Evolutionary conservation across 2,888 invertebrate genomes (phyloP).

Genomic region (Lordiphosa andalusiaca): DNA sequence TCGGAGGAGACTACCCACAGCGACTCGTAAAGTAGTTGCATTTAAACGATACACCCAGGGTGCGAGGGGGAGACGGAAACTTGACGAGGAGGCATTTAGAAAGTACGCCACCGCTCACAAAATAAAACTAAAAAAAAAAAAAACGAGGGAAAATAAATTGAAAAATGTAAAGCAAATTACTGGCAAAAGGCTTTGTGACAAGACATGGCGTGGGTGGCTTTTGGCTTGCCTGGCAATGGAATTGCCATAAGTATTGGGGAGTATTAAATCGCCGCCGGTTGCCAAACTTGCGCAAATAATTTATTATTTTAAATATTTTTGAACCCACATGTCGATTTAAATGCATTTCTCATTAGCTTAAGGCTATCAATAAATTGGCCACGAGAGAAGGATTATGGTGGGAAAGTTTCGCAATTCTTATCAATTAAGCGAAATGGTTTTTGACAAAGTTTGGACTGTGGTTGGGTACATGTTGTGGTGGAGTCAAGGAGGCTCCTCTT

Average conservation of each 20-base stretch:
- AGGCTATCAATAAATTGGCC: slow-evolving; percentile 5
- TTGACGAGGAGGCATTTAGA: slow-evolving; percentile 60
- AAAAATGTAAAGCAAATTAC: slow-evolving; percentile 73
- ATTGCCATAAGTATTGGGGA: slow-evolving; percentile 8
- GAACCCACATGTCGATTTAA: slow-evolving; percentile 27
- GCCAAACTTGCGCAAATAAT: slow-evolving; percentile 24
- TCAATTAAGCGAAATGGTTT: too few relatives aligned
- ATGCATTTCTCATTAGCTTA: slow-evolving; percentile 27
- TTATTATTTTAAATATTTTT: slow-evolving; percentile 42
- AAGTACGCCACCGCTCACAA: slow-evolving; percentile 56
- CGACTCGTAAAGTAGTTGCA: slow-evolving; percentile 24
- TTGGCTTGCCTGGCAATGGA: slow-evolving; percentile 32
- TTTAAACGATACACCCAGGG: slow-evolving; percentile 58
- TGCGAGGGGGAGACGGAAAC: slow-evolving; percentile 21
- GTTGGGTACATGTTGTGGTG: too few relatives aligned
- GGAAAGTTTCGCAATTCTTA: too few relatives aligned
- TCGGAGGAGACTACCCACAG: slow-evolving; percentile 24
- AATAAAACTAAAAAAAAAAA: neutral
- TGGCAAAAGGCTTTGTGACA: slow-evolving; percentile 73
- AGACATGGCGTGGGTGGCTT: slow-evolving; percentile 62
- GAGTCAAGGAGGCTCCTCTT: too few relatives aligned
- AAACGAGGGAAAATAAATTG: slow-evolving; percentile 63
- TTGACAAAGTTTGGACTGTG: too few relatives aligned
- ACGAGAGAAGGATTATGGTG: too few relatives aligned
- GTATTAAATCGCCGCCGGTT: slow-evolving; percentile 22